A percentile compares a stretch with the other conserved stretches of the same genome.
Evolutionary conservation across 30 jellyfish, hydroid and myxozoan genomes (phyloP).

Genomic region (Calvadosia cruxmelitensis): DNA sequence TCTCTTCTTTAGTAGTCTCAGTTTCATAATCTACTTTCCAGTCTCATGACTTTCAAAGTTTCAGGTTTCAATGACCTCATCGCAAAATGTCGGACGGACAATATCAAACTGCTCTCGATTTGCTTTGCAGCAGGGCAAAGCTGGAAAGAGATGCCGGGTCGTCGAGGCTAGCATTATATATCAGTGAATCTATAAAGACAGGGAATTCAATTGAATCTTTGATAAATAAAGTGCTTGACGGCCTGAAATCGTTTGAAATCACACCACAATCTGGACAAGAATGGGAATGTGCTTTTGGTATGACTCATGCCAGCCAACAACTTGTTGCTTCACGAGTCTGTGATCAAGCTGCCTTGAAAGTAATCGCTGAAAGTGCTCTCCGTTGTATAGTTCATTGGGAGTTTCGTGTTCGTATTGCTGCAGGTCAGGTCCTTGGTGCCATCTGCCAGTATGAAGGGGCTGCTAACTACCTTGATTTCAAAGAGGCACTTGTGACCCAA

Average conservation of each 20-base stretch:
- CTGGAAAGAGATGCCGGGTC: constrained; percentile 75
- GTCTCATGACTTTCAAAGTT: neutral
- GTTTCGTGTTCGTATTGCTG: constrained; percentile 81
- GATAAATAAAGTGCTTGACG: neutral
- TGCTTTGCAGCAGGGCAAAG: constrained; percentile 79
- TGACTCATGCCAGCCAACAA: constrained; percentile 49
- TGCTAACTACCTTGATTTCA: constrained; percentile 36
- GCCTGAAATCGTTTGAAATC: neutral
- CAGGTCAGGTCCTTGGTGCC: constrained; percentile 88
- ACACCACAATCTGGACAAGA: constrained; percentile 2
- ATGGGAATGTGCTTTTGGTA: constrained; percentile 79
- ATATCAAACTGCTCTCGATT: constrained; percentile 11
- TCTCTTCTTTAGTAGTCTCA: neutral
- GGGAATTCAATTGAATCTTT: constrained; percentile 1
- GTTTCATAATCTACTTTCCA: neutral
- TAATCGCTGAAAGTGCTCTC: constrained; percentile 18
- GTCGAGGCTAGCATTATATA: constrained; percentile 4
- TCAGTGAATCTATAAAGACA: neutral
- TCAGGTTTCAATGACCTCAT: neutral
- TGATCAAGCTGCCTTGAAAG: constrained; percentile 14
- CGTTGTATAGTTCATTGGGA: constrained; percentile 46
- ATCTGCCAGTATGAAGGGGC: constrained; percentile 55
- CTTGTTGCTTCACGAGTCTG: constrained; percentile 12
- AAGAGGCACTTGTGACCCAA: constrained; percentile 40
- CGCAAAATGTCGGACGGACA: neutral